Percentiles rank a stretch among this genome's conserved stretches.
These are phyloP conservation scores for Romanogobio albipinnatus DNA, from an alignment of 2,113 vertebrate species.

Conservation along the genomic window DNA sequence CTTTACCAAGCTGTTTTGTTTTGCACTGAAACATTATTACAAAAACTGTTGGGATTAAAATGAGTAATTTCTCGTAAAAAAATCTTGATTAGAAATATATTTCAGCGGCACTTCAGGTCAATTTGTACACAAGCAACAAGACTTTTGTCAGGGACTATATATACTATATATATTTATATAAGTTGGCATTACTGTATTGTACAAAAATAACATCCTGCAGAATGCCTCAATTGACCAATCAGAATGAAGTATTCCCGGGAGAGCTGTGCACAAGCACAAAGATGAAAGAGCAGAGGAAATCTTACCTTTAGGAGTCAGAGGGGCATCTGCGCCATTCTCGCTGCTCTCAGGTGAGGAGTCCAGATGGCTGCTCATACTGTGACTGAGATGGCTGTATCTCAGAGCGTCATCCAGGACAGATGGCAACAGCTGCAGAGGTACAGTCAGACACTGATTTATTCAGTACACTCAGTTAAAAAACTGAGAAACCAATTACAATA, in stretches of 20 bases:
- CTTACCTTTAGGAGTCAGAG: slow-evolving; percentile 75
- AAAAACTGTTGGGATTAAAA: too few relatives aligned
- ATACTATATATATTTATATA: background rate
- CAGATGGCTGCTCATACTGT: slow-evolving; percentile 78
- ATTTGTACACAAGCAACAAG: too few relatives aligned
- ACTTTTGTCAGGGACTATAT: too few relatives aligned
- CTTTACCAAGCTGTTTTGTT: too few relatives aligned
- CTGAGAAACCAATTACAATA: background rate
- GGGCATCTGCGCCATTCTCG: slow-evolving; percentile 75
- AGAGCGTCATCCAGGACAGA: slow-evolving; percentile 68
- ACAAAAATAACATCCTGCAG: background rate
- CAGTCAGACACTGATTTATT: slow-evolving; percentile 1
- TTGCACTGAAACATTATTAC: too few relatives aligned
- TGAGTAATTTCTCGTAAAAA: too few relatives aligned
- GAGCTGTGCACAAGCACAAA: slow-evolving; percentile 17
- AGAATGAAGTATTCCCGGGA: background rate
- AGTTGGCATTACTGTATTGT: background rate
- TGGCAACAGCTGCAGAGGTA: slow-evolving; percentile 66
- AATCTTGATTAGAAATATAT: too few relatives aligned
- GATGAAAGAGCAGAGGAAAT: background rate
- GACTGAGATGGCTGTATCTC: slow-evolving; percentile 75
- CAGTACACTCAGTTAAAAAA: slow-evolving; percentile 2
- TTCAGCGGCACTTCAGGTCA: too few relatives aligned
- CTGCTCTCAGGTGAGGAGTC: slow-evolving; percentile 83
- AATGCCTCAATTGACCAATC: background rate